Evolutionary conservation across 2,888 invertebrate genomes (phyloP), one percentile per base, ranked within the genome.

Genomic region (Aethes cnicana): DNA sequence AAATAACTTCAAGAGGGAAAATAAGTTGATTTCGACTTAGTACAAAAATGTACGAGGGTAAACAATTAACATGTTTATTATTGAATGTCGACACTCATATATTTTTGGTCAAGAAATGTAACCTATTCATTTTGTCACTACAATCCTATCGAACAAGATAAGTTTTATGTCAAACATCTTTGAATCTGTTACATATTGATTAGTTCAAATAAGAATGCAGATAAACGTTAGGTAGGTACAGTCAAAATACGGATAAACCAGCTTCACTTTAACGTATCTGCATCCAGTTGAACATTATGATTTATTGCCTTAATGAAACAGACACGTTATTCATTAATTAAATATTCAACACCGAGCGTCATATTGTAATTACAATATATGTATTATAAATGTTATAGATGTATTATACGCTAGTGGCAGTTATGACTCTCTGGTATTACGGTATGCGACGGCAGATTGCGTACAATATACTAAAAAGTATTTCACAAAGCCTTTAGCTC

Each of bases 341-440:
- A 77, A 68, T 62, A 66, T 64, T 58, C 62, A 53, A 64, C 66
- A 75, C 74, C 74, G 74, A 79, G 75, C 76, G 76, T 74, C 70
- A 79, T 53, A 57, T 71, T 76, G 75, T 72, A 69, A 64, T 76
- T 74, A 75, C 72, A 77, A 70, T 71, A 73, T 74, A 70, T 62
- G 68, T 68, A 39, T 52, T 33, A 72, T 77, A 70, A 76, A 77
- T 79, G 79, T 82, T 80, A 82, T 72, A 81, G 73, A 74, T 72
- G 73, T 81, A 74, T 79, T 52, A 71, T 70, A 78, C 70, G 72
- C 85, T 89, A 89, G 79, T 89, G 88, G 88, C 88, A 89, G 88
- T 89, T 80, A 77, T 82, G 63, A 84, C 77, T 82, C 79, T 84
- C 77, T 75, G 74, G 74, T 76, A 72, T 67, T 66, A 65, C 59